Evolutionary conservation across 2,113 vertebrate species (phyloP).

Genomic region (Malaclemys terrapin): DNA sequence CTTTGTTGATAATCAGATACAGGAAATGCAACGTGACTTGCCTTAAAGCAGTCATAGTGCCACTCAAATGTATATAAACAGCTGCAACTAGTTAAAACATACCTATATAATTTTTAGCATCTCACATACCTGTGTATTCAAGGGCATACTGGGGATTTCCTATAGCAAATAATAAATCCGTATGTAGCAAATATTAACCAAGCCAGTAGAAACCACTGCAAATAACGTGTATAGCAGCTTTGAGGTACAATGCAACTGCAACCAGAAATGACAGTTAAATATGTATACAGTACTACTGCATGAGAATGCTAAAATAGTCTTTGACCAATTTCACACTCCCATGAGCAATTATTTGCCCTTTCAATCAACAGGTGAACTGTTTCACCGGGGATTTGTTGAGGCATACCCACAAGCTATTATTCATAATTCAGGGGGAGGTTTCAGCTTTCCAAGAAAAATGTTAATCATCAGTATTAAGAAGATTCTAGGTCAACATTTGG

Average conservation of each 20-base stretch:
- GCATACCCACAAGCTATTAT: neutral
- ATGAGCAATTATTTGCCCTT: neutral
- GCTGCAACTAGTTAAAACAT: neutral
- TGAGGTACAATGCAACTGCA: neutral
- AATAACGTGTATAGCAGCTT: neutral
- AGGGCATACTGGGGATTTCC: neutral
- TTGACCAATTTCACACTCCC: neutral
- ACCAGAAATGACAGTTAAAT: neutral
- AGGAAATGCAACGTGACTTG: slow-evolving; percentile 8
- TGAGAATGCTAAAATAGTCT: neutral
- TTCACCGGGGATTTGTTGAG: neutral
- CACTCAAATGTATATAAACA: neutral
- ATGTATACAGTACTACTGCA: neutral
- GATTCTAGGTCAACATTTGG: neutral
- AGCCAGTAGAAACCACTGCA: neutral
- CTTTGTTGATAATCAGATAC: neutral
- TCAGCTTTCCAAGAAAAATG: neutral
- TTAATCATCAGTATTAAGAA: neutral
- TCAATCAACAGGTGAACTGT: neutral
- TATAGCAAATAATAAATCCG: neutral
- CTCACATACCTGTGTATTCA: neutral
- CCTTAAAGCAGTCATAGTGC: neutral
- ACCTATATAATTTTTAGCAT: neutral
- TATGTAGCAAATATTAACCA: neutral
- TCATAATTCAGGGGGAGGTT: neutral